Evolutionary conservation across 2,888 invertebrate species (phyloP).

Genomic region (Apodemia duryi): DNA sequence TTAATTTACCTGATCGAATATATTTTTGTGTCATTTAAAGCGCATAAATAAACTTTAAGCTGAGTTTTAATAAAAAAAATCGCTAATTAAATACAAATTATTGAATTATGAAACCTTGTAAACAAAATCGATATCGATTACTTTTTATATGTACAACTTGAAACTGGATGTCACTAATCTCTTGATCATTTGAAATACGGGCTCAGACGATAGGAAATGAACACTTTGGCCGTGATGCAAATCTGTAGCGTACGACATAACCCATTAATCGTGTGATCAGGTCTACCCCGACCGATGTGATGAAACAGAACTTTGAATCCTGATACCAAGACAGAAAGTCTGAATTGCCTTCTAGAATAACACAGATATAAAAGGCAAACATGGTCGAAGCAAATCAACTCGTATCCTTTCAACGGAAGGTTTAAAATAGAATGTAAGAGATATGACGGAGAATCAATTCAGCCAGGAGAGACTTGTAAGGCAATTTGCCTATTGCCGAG

Average conservation of each 20-base stretch:
- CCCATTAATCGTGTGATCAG: constrained; percentile 53
- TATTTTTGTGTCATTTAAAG: too few species aligned
- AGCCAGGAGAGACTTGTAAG: constrained; percentile 53
- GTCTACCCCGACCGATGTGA: constrained; percentile 40
- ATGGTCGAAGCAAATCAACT: constrained; percentile 37
- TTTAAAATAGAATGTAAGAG: constrained; percentile 35
- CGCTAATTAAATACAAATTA: too few species aligned
- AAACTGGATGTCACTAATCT: too few species aligned
- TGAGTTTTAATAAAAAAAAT: too few species aligned
- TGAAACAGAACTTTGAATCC: constrained; percentile 45
- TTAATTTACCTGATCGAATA: too few species aligned
- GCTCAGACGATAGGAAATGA: not conserved
- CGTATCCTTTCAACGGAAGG: constrained; percentile 41
- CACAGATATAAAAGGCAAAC: constrained; percentile 35
- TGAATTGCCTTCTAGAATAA: constrained; percentile 52
- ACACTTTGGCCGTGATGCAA: constrained; percentile 11
- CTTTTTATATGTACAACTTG: too few species aligned
- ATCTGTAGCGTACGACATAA: constrained; percentile 37
- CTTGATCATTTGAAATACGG: not conserved
- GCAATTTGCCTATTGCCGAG: constrained; percentile 76
- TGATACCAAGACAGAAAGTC: constrained; percentile 48
- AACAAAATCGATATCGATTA: too few species aligned
- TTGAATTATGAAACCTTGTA: too few species aligned
- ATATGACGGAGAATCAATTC: constrained; percentile 40
- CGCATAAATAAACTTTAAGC: too few species aligned